Conservation (phyloP, 2,113 vertebrate genomes). For the Apaloderma vittatum region DNA sequence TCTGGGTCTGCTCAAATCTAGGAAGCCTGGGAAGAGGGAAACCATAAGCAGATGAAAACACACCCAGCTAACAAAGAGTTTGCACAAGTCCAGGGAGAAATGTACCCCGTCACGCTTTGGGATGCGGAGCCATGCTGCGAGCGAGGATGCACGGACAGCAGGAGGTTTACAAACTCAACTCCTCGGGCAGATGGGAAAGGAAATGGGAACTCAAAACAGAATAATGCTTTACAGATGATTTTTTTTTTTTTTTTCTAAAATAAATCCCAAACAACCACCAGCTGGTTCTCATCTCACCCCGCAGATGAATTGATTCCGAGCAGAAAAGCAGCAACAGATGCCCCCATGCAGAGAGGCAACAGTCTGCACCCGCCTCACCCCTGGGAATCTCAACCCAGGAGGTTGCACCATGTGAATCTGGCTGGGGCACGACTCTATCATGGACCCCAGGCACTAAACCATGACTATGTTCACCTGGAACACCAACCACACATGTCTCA, state of each 20-base stretch:
- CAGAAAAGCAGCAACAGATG: slow-evolving; percentile 40
- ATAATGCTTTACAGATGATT: neutral
- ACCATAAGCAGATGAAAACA: slow-evolving; percentile 18
- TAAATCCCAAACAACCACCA: slow-evolving; percentile 24
- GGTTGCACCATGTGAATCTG: accelerated
- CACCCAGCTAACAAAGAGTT: neutral
- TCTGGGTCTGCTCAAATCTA: neutral
- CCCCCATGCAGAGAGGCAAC: neutral
- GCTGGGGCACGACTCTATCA: neutral
- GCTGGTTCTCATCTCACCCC: slow-evolving; percentile 52
- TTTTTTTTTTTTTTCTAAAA: neutral
- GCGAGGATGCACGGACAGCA: accelerated
- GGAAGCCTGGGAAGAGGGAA: neutral
- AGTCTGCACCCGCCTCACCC: neutral
- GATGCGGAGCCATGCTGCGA: neutral
- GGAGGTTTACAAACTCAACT: neutral
- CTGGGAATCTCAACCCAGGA: neutral
- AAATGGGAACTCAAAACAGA: slow-evolving; percentile 29
- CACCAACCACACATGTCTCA: no score
- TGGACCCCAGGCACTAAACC: no score
- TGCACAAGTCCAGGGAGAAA: neutral
- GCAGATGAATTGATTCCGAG: neutral
- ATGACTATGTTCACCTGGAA: no score
- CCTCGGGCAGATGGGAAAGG: slow-evolving; percentile 35
- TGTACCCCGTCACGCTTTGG: no score